Percentiles rank a stretch among this genome's conserved stretches.
phyloP scores from a whole-genome alignment of 2,797 vertebrate genomes.

The Ctenopoma kingsleyae region DNA sequence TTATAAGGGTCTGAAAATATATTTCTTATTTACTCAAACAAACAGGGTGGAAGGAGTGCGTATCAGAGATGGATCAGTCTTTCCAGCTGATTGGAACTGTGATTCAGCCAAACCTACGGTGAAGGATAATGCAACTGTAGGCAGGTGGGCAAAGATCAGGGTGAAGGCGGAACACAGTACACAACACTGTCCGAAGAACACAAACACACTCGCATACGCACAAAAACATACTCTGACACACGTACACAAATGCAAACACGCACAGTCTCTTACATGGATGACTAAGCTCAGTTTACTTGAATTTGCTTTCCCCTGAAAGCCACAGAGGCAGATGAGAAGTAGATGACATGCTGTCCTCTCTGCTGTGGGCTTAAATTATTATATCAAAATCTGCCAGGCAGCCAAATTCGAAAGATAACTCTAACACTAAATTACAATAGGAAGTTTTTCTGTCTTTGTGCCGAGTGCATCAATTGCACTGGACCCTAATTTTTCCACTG shows the following conservation, averaged over 20 bases:
- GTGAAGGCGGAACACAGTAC: not conserved
- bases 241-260: not conserved
- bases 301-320: conserved; percentile 16
- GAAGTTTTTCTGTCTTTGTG: conserved; percentile 35
- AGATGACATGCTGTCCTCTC: conserved; percentile 26
- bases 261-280: conserved; percentile 5
- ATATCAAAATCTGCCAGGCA: conserved; percentile 40
- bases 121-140: conserved; percentile 43
- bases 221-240: not conserved
- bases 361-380: conserved; percentile 39
- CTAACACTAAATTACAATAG: conserved; percentile 34
- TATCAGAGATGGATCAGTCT: conserved; percentile 40
- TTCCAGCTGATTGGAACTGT: conserved; percentile 48
- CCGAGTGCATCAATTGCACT: conserved; percentile 17
- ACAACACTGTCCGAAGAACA: not conserved
- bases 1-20: conserved; percentile 46
- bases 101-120: conserved; percentile 31
- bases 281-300: conserved; percentile 30
- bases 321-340: not conserved
- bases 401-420: conserved; percentile 33
- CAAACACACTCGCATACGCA: not conserved
- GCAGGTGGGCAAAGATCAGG: conserved; percentile 22
- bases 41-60: conserved; percentile 26
- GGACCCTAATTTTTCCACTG: conserved; percentile 35
- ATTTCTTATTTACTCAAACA: conserved; percentile 57